A percentile compares a stretch with the other conserved stretches of the same genome.
Conservation (phyloP, 2,113 vertebrate genomes). For the Amblyornis subalaris region DNA sequence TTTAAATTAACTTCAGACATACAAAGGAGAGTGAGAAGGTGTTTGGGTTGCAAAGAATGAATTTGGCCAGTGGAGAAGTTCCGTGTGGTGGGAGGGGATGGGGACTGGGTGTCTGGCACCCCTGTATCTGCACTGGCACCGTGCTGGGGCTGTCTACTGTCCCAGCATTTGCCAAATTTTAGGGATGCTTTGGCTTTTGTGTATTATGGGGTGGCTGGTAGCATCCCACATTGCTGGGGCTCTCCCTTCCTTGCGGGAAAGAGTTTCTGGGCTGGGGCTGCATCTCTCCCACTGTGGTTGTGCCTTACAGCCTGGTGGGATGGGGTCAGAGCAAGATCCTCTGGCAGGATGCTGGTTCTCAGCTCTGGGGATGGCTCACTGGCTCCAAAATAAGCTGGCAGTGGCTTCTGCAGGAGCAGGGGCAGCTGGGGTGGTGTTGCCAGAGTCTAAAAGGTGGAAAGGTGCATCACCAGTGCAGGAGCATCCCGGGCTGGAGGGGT, state of each 20-base stretch:
- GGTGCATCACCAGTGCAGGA: background rate
- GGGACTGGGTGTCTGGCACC: background rate
- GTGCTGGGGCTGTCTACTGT: background rate
- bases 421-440: background rate
- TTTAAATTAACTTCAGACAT: background rate
- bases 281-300: background rate
- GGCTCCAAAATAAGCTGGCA: background rate
- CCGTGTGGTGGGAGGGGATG: background rate
- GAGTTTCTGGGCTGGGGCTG: background rate
- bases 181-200: background rate
- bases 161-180: fast-evolving
- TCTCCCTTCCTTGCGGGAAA: background rate
- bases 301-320: background rate
- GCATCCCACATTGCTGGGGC: fast-evolving
- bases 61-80: background rate
- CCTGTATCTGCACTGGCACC: background rate
- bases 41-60: background rate
- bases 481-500: background rate
- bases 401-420: background rate
- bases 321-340: background rate
- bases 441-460: background rate
- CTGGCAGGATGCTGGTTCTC: background rate
- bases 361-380: background rate
- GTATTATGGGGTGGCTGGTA: background rate
- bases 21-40: conserved; percentile 1